A percentile compares a stretch with the other conserved stretches of the same genome.
These are phyloP conservation scores for Zapornia atra DNA, from an alignment of 2,113 vertebrate species.

Conservation along the genomic window DNA sequence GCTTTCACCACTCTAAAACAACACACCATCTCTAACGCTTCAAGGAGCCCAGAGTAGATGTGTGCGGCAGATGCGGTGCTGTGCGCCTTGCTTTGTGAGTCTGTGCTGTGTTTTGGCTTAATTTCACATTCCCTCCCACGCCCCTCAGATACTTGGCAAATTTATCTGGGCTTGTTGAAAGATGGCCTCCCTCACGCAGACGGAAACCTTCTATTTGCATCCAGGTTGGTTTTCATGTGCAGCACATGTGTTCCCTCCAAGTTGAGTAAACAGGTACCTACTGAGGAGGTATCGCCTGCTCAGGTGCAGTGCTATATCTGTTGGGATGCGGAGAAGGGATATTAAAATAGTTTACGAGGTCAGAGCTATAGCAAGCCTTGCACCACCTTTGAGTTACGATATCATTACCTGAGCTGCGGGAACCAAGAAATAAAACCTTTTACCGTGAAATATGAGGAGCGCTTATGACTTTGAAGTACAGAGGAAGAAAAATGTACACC, in stretches of 20 bases:
- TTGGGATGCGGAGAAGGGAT: constrained; percentile 13
- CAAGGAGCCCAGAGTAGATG: not conserved
- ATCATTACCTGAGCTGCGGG: constrained; percentile 62
- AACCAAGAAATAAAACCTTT: constrained; percentile 61
- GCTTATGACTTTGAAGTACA: constrained; percentile 50
- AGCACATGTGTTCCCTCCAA: not conserved
- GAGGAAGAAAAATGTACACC: constrained; percentile 34
- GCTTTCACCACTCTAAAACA: accelerated
- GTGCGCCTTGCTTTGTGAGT: not conserved
- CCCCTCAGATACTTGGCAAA: not conserved
- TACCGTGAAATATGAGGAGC: constrained; percentile 30
- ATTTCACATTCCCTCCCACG: not conserved
- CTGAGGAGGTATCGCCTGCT: not conserved
- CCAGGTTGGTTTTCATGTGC: not conserved
- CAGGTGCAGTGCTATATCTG: not conserved
- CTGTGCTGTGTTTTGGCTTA: not conserved
- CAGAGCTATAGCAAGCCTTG: constrained; percentile 8
- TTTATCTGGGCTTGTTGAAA: not conserved
- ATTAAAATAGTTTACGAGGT: constrained; percentile 53
- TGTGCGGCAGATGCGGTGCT: not conserved
- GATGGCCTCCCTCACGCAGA: not conserved
- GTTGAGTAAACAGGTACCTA: not conserved
- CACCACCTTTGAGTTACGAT: constrained; percentile 57
- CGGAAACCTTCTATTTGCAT: not conserved
- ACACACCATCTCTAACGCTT: accelerated